A percentile compares a stretch with the other conserved stretches of the same genome.
Evolutionary conservation across 1,140 invertebrate genomes (phyloP).

Genomic region (Stenopsyche tienmushanensis): DNA sequence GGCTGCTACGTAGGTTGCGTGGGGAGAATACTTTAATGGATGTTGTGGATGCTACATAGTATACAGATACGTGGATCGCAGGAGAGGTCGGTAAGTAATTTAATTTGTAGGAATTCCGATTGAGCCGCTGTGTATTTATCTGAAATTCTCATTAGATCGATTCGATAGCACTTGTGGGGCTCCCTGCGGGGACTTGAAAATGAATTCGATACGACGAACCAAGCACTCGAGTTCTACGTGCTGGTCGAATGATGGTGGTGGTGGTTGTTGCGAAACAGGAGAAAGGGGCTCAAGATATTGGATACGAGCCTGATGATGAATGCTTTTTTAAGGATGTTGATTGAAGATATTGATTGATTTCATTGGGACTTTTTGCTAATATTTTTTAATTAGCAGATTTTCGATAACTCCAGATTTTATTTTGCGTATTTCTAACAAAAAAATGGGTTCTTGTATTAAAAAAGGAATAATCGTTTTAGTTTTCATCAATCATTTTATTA

Average conservation of each 20-base stretch:
- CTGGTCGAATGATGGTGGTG: neutral
- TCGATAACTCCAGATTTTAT: too few species aligned
- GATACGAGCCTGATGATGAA: neutral
- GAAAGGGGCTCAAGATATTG: neutral
- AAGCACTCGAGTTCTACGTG: neutral
- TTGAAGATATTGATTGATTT: too few species aligned
- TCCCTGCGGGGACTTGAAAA: neutral
- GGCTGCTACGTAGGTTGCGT: neutral
- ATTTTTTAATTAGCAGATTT: too few species aligned
- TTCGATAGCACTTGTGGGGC: neutral
- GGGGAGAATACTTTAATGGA: slow-evolving; percentile 2
- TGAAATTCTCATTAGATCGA: slow-evolving; percentile 10
- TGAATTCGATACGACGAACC: neutral
- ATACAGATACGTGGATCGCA: too few species aligned
- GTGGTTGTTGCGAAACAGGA: neutral
- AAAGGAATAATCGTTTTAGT: too few species aligned
- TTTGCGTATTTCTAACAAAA: too few species aligned
- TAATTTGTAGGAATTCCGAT: slow-evolving; percentile 14
- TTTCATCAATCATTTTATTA: too few species aligned
- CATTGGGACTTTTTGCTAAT: too few species aligned
- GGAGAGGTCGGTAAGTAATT: too few species aligned
- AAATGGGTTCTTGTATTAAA: too few species aligned
- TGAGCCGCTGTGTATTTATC: slow-evolving; percentile 7
- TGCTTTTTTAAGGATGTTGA: too few species aligned
- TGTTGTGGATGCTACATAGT: too few species aligned